A percentile compares a stretch with the other conserved stretches of the same genome.
Evolutionary conservation across 2,888 invertebrate genomes (phyloP).

Genomic region (Tetanocera ferruginea): DNA sequence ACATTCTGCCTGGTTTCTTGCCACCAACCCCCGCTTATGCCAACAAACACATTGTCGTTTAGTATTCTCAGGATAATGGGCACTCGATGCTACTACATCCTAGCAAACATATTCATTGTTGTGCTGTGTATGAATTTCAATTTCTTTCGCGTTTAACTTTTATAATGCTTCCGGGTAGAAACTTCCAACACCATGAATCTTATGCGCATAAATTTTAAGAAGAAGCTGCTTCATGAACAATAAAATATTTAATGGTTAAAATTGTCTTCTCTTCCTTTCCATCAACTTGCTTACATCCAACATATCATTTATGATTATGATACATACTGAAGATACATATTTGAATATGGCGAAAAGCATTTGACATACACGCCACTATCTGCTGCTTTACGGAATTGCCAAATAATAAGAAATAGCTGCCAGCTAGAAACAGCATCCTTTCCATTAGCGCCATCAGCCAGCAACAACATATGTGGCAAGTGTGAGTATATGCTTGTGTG

Average conservation of each 20-base stretch:
- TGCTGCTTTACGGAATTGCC: slow-evolving; percentile 27
- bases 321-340: slow-evolving; percentile 5
- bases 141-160: slow-evolving; percentile 35
- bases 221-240: slow-evolving; percentile 19
- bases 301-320: slow-evolving; percentile 13
- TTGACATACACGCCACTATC: slow-evolving; percentile 7
- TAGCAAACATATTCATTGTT: slow-evolving; percentile 29
- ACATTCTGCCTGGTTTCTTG: neutral
- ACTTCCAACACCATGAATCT: neutral
- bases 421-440: slow-evolving; percentile 12
- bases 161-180: slow-evolving; percentile 8
- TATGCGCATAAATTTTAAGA: neutral
- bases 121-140: slow-evolving; percentile 31
- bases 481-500: neutral
- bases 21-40: neutral
- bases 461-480: neutral
- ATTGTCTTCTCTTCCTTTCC: neutral
- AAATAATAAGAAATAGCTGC: slow-evolving; percentile 10
- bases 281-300: neutral
- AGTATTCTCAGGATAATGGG: slow-evolving; percentile 8
- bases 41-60: neutral
- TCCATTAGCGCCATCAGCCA: slow-evolving; percentile 27
- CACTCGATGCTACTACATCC: neutral
- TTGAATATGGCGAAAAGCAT: neutral
- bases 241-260: slow-evolving; percentile 30